Base-by-base conservation (phyloP, 2,888 invertebrate genomes). In the Tubulanus polymorphus region DNA sequence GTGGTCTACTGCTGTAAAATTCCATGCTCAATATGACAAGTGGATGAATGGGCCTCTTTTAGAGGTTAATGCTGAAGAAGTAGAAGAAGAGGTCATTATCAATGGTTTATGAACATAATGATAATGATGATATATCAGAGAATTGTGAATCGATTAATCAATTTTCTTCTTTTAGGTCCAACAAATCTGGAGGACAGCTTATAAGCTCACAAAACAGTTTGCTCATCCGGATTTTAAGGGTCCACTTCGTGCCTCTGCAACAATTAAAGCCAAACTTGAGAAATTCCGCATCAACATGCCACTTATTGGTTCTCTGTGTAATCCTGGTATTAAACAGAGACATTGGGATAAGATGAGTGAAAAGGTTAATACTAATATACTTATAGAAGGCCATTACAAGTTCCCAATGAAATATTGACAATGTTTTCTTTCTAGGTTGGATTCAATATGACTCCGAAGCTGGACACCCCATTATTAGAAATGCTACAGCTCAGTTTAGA, bases 11-110 rank as follows among this genome's bases (percentile, higher is more conserved):
- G 75, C 74, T 1, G 74, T 76, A 52, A 70, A 67, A 18, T 76
- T 78, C 66, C 75, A 76, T 57, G 57, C 63, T 30, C 67, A 73
- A 55, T 66, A 76, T 59, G 75, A 78, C 60, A 73, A 72, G 55
- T 79, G 78, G 78, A 73, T 78, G 74, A 76, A 76, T 58, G 76
- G 77, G 18, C 75, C 77, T 1, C 62, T 79, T 18, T 65, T 78
- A 23, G 66, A 75, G 49, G 77, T 79, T 46, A 73, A 77, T 57
- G 74, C 78, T 20, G 78, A 77, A 59, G 72, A 69, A 45, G 78
- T 79, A 1, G 78, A 76, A 48, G 75, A 76, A 37, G 76, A 76
- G 68, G 76, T 76, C 37, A 54, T 62, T 37, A n/a, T n/a, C n/a
- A n/a, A n/a, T n/a, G n/a, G n/a, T n/a, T n/a, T n/a, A n/a, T n/a